Evolutionary conservation across 1,140 invertebrate species (phyloP), one percentile per base, ranked within the genome.

Genomic region (Caligus rogercresseyi): DNA sequence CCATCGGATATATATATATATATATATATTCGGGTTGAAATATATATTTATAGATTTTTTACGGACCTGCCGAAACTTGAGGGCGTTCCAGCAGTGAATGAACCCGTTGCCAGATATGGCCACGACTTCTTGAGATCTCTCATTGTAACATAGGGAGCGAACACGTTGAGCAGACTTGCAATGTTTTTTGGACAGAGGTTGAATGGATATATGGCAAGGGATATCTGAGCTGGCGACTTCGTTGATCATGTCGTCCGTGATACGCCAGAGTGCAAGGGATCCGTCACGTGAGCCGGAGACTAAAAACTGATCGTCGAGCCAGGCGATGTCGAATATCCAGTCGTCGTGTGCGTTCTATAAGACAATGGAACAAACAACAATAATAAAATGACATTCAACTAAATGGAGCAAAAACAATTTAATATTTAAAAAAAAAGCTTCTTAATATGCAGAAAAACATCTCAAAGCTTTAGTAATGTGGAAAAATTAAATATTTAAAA

Each of bases 261-360:
- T 70, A 54, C 69, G 70, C 78, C 78, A 80, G 13, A 79, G 65
- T 4, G 76, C 75, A 25, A 80, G 67, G 31, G 68, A 68, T 56
- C 87, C 88, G 72, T 96, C 91, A 64, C 89, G 80, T 0, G 89
- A 92, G 2, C 91, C 91, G 20, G 89, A 89, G 16, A 95, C 89
- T 57, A 95, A 72, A 76, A 90, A 93, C 72, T 94, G 85, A 75
- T 96, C 92, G 74, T 96, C 91, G 54, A 97, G 72, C 92, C 92
- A 97, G 69, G 85, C 87, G 79, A 93, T 83, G 69, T 94, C 93
- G 75, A 95, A 91, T 52, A 94, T 87, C 83, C 89, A 92, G 72
- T 96, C 91, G 70, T 82, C 81, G 73, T 97, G 92, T 15, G 86
- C 88, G 69, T 76, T 76, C 77, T 80, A 69, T 68, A 70, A 71